These are phyloP conservation scores for Cossypha heuglini DNA, from an alignment of 2,797 vertebrate genomes.

Conservation along the genomic window DNA sequence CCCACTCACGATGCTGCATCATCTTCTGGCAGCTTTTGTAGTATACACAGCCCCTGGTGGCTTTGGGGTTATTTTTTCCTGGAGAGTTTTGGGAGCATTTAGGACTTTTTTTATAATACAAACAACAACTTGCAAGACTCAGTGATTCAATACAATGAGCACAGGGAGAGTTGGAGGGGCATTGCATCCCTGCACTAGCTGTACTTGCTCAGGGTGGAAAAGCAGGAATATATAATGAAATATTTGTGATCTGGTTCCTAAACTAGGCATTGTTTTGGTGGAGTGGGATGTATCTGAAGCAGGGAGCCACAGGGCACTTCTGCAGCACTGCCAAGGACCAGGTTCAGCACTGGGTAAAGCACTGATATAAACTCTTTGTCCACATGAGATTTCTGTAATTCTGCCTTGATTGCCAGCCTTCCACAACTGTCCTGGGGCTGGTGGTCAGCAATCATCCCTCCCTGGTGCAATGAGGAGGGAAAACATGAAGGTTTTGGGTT, in stretches of 20 bases:
- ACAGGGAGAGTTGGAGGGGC: neutral
- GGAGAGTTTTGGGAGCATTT: neutral
- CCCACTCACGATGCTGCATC: neutral
- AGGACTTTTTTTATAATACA: too few species aligned
- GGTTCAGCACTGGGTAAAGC: neutral
- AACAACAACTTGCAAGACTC: neutral
- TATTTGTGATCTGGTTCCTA: neutral
- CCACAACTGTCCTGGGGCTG: rapidly evolving
- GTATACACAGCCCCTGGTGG: neutral
- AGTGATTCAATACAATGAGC: rapidly evolving
- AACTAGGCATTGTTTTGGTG: neutral
- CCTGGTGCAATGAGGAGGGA: neutral
- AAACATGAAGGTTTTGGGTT: neutral
- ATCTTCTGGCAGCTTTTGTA: neutral
- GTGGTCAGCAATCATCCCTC: neutral
- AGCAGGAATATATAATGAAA: neutral
- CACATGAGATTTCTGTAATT: rapidly evolving
- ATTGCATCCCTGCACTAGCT: neutral
- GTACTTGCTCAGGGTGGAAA: neutral
- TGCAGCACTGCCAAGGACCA: neutral
- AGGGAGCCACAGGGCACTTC: neutral
- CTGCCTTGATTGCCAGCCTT: neutral
- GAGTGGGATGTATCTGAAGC: neutral
- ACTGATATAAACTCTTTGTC: neutral
- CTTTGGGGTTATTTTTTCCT: neutral